Evolutionary conservation across 1,140 invertebrate species (phyloP), one percentile per base, ranked within the genome.

Genomic region (Streblospio benedicti): DNA sequence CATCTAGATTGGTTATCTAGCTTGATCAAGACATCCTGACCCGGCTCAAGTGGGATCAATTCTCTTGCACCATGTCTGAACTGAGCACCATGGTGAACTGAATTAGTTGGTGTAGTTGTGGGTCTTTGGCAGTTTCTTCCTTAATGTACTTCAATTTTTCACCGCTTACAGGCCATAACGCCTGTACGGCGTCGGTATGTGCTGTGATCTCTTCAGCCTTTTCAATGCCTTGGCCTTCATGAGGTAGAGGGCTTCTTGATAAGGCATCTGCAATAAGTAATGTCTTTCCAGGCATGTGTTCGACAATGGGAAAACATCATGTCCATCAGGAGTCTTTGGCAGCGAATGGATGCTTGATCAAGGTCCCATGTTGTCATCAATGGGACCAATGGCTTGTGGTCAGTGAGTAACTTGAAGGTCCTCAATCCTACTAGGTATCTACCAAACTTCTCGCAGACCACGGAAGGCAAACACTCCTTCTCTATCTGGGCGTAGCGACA

Each of bases 391-490:
- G 73, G 72, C 59, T 74, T 71, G 38, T 76, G 71, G 58, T 76
- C 74, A 18, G 67, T 72, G 20, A 54, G 18, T 1, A 72, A 43
- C 30, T 49, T 50, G 47, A 69, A 63, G 33, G 47, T 54, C 18
- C 63, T 67, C 45, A 73, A 80, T 66, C 65, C 74, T 4, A 65
- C 75, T 5, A 81, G 45, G 64, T 79, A 83, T 44, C 79, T 62
- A 23, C 77, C 67, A 68, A 82, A 83, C 67, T 79, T 79, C 53
- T 74, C 70, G 12, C 83, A 71, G 4, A 74, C 57, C 20, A 58
- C 27, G 25, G 43, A 27, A 14, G 57, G 57, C 5, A 49, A 16
- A 65, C 59, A 61, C 44, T 55, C 64, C 33, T 67, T 64, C 38
- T 67, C 57, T 55, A 62, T 65, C 38, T 62, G 66, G 28, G 61